Percentiles rank a stretch among this genome's conserved stretches.
These are phyloP conservation scores for Saccopteryx bilineata DNA, from an alignment of 2,113 vertebrate genomes.

Conservation along the genomic window DNA sequence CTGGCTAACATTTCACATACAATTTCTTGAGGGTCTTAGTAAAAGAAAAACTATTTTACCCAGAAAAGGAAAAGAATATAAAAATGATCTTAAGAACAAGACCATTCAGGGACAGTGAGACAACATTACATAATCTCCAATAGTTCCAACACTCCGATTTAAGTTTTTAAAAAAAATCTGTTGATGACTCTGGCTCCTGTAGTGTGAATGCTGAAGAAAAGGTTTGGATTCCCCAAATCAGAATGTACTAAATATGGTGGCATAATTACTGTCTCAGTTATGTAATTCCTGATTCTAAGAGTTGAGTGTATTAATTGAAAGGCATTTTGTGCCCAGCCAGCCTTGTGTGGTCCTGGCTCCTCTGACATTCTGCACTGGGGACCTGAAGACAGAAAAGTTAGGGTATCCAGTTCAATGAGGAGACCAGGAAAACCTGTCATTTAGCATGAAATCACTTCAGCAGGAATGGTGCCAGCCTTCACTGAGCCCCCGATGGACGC, in stretches of 20 bases:
- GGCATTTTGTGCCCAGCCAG: background rate
- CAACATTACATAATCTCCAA: background rate
- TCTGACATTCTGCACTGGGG: background rate
- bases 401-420: slow-evolving; percentile 19
- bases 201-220: slow-evolving; percentile 22
- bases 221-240: background rate
- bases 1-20: background rate
- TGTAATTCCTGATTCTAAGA: slow-evolving; percentile 1
- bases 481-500: slow-evolving; percentile 47
- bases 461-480: slow-evolving; percentile 52
- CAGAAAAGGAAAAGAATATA: slow-evolving; percentile 52
- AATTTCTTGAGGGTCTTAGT: slow-evolving; percentile 10
- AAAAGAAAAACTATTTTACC: slow-evolving; percentile 49
- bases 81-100: slow-evolving; percentile 1
- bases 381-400: slow-evolving; percentile 27
- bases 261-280: background rate
- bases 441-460: slow-evolving; percentile 58
- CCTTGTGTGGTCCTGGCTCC: background rate
- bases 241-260: background rate
- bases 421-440: slow-evolving; percentile 40
- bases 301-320: slow-evolving; percentile 5
- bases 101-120: background rate
- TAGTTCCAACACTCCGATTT: background rate
- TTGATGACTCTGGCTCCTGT: background rate
- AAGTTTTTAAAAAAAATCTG: background rate